Base-by-base conservation (phyloP, 2,113 vertebrate species). In the Uria aalge region DNA sequence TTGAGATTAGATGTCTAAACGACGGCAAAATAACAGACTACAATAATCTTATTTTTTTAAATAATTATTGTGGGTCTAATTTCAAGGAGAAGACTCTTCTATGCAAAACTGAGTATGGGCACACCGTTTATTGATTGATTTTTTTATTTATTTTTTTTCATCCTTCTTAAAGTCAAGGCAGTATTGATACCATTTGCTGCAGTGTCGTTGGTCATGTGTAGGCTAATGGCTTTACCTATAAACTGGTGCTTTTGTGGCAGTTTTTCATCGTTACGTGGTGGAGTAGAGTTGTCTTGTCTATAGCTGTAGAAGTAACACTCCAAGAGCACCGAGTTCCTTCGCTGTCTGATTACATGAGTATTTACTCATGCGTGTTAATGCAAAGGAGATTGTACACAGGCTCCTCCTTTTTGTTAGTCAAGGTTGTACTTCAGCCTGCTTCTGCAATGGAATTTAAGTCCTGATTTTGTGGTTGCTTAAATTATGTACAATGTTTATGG, bases 131-230 rank as follows among this genome's bases (percentile, higher is more conserved):
- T 41, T 52, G 15, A 22, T 50, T 32, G 3, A 23, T 43, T 63
- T 38, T 38, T 29, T 30, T 62, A 17, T 59, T 59, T 32, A 32
- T n/a, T 68, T 29, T 19, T 53, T 53, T 59, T 32, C 1, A 5
- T 50, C 9, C 29, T 43, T 53, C 18, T 55, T 50, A 55, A 88
- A 72, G 15, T 48, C 45, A 62, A 26, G 45, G 32, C 41, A 71
- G 4, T 17, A 15, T 24, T 71, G 56, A 12, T 69, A 50, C 29
- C 34, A 8, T 63, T 80, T 84, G 50, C 22, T 45, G 30, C 66
- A 75, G 66, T 10, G 41, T 36, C 0, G 0, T 40, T 63, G 8
- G 30, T 47, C 43, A 4, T 2, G 13, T 36, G n/a, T 57, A 60
- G 62, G 5, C 56, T 72, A 57, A 9, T 24, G 75, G 36, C 62